Evolutionary conservation across 2,888 invertebrate species (phyloP).

Genomic region (Chloroclysta siterata): DNA sequence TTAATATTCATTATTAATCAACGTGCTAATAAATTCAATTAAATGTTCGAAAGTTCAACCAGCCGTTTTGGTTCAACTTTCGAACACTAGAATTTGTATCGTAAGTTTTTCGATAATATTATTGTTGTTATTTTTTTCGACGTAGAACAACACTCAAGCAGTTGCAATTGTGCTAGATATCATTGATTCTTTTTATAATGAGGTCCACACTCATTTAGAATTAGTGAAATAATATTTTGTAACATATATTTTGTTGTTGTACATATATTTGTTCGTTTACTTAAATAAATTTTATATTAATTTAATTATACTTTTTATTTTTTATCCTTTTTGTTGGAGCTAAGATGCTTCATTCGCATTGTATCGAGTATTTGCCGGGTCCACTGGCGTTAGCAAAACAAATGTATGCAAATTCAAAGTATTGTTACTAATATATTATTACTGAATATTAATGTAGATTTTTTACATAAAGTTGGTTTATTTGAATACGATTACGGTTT

Average conservation of each 20-base stretch:
- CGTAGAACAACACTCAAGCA: slow-evolving; percentile 12
- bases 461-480: too few relatives aligned
- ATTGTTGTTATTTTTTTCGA: slow-evolving; percentile 14
- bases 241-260: slow-evolving; percentile 71
- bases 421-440: neutral
- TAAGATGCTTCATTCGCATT: slow-evolving; percentile 39
- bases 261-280: slow-evolving; percentile 71
- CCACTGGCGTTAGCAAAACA: slow-evolving; percentile 7
- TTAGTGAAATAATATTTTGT: slow-evolving; percentile 54
- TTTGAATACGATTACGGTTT: too few relatives aligned
- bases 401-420: too few relatives aligned
- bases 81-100: neutral
- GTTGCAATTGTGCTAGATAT: slow-evolving; percentile 14
- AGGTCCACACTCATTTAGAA: slow-evolving; percentile 66
- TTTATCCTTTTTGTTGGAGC: slow-evolving; percentile 48
- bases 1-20: slow-evolving; percentile 35
- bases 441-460: neutral
- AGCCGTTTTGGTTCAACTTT: neutral
- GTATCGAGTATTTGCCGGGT: slow-evolving; percentile 23
- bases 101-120: neutral
- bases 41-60: slow-evolving; percentile 9
- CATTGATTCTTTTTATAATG: slow-evolving; percentile 31
- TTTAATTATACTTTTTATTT: slow-evolving; percentile 60
- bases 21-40: slow-evolving; percentile 25
- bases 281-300: slow-evolving; percentile 74